Base-by-base conservation (phyloP, 2,888 invertebrate species). In the Zootermopsis nevadensis region DNA sequence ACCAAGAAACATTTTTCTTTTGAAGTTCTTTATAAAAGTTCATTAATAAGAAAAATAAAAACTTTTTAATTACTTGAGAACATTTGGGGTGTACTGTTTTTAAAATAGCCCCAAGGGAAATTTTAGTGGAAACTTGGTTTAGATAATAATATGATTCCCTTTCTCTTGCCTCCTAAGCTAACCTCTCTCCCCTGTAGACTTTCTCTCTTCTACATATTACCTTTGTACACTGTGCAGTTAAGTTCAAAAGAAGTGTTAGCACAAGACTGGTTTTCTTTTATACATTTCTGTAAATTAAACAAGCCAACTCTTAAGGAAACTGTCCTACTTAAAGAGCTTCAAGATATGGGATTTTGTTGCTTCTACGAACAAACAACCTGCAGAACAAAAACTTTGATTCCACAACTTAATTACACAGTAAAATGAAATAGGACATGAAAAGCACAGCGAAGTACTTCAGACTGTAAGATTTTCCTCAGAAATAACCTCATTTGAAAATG, bases 41-140 rank as follows among this genome's bases (percentile, higher is more conserved):
- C 79, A 74, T 82, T 82, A 82, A 76, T 82, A 82, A 82, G 82
- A 74, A 82, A 74, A 74, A 82, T 60, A 79, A 55, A 82, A 82
- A 82, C 74, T 82, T 82, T 82, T 82, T 82, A 82, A 82, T 82
- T 82, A 82, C 82, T 82, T 82, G 74, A 82, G 82, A 82, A 82
- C 82, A 82, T 82, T 82, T 76, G 53, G 82, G 82, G 82, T 82
- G 82, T 82, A 72, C 82, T 82, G 82, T 82, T 79, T 82, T 79
- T 79, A 79, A 79, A 79, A 79, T 79, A 79, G 79, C 79, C 66
- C 60, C 66, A 27, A 38, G 79, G 79, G 79, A 79, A 79, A 79
- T 79, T 79, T 79, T 79, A 79, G 79, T 66, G 66, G 55, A 79
- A 79, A 79, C 79, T 79, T 79, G 79, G 66, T 79, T 79, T 79